These are phyloP conservation scores for Typhlomys cinereus DNA, from an alignment of 2,113 vertebrate species.

Conservation along the genomic window DNA sequence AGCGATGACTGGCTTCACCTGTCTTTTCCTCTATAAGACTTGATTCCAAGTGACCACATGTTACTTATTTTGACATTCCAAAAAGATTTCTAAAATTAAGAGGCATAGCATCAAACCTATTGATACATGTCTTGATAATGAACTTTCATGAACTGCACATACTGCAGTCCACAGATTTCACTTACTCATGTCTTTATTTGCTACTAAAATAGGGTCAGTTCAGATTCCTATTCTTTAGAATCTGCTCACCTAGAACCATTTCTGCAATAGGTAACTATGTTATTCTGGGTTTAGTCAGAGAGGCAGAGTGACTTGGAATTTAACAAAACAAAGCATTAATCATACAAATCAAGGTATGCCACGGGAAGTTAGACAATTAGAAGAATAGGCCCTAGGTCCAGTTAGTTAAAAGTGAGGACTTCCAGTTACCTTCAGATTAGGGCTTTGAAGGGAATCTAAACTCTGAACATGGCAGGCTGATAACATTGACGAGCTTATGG, in stretches of 20 bases:
- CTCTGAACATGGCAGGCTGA: neutral
- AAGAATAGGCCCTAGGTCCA: neutral
- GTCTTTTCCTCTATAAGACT: neutral
- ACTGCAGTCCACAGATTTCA: neutral
- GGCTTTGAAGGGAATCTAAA: neutral
- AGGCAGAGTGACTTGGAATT: neutral
- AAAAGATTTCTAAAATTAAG: neutral
- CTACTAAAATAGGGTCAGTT: neutral
- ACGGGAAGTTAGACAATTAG: neutral
- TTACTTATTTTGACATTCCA: neutral
- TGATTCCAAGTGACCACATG: neutral
- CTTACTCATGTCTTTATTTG: neutral
- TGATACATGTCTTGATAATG: neutral
- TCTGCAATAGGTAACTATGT: neutral
- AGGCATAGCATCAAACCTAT: neutral
- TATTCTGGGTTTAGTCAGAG: neutral
- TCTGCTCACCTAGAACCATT: neutral
- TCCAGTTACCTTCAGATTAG: no score
- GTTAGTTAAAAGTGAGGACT: no score
- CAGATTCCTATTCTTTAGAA: neutral
- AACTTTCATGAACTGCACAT: neutral
- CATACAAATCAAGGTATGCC: neutral
- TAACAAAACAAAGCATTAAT: neutral
- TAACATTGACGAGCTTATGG: accelerated
- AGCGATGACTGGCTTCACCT: neutral